Evolutionary conservation across 2,888 invertebrate genomes (phyloP).

Genomic region (Eustalomyia histrio): DNA sequence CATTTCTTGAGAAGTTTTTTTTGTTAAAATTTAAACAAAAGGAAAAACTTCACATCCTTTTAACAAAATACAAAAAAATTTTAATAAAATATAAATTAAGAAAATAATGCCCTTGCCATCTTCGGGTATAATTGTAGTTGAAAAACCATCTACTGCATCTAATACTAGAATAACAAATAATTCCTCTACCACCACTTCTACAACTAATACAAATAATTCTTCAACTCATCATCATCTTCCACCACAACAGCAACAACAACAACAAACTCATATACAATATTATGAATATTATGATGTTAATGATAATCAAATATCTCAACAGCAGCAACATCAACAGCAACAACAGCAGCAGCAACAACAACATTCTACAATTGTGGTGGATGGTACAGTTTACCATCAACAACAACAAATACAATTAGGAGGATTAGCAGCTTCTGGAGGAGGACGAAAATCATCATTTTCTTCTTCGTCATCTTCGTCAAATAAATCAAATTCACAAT

Average conservation of each 20-base stretch:
- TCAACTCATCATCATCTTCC: constrained; percentile 37
- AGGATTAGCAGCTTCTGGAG: neutral
- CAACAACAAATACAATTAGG: constrained; percentile 56
- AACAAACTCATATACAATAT: constrained; percentile 68
- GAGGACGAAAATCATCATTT: constrained; percentile 46
- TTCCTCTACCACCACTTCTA: constrained; percentile 50
- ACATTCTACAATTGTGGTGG: constrained; percentile 64
- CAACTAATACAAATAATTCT: constrained; percentile 44
- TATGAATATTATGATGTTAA: constrained; percentile 70
- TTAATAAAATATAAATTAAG: constrained; percentile 20
- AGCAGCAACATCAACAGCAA: constrained; percentile 64
- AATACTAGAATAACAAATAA: constrained; percentile 47
- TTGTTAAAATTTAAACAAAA: constrained; percentile 10
- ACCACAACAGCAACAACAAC: constrained; percentile 64
- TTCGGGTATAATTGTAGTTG: constrained; percentile 76
- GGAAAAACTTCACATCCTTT: constrained; percentile 28
- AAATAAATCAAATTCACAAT: constrained; percentile 50
- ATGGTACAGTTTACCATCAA: constrained; percentile 60
- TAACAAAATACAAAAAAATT: constrained; percentile 14
- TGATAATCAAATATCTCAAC: constrained; percentile 68
- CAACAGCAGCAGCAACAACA: constrained; percentile 63
- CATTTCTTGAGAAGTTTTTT: neutral
- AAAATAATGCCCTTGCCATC: constrained; percentile 74
- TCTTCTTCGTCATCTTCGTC: constrained; percentile 64
- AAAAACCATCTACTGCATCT: constrained; percentile 69